phyloP scores from a whole-genome alignment of 2,797 vertebrate species.

The Leuciscus waleckii region DNA sequence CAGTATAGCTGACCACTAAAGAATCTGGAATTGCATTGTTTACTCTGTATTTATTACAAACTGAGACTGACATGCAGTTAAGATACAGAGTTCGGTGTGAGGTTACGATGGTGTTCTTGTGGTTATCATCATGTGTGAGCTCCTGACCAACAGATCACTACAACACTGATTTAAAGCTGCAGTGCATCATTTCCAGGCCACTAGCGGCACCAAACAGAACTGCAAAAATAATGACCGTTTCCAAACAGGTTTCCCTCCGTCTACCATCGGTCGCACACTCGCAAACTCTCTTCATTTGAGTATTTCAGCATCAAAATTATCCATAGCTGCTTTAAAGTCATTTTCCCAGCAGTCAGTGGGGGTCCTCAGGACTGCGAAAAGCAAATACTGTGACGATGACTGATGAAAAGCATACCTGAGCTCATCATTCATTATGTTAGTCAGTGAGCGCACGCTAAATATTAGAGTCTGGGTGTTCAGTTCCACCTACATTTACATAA shows the following conservation, averaged over 20 bases:
- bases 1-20: not conserved
- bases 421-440: constrained; percentile 16
- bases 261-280: not conserved
- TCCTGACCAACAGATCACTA: constrained; percentile 4
- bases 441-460: not conserved
- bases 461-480: constrained; percentile 12
- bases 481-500: constrained; percentile 9
- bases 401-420: constrained; percentile 24
- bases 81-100: not conserved
- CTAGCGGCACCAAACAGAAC: not conserved
- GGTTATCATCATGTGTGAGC: not conserved
- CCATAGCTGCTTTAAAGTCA: not conserved
- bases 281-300: not conserved
- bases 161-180: constrained; percentile 1
- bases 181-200: not conserved
- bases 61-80: no score
- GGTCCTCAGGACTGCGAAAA: not conserved
- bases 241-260: constrained; percentile 1
- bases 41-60: no score
- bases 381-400: constrained; percentile 19
- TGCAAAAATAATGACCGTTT: not conserved
- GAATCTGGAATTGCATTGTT: not conserved
- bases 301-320: not conserved
- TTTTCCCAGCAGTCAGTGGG: not conserved
- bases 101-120: not conserved